A percentile compares a stretch with the other conserved stretches of the same genome.
Conservation (phyloP, 2,888 invertebrate genomes). For the Hoplodrina ambigua region DNA sequence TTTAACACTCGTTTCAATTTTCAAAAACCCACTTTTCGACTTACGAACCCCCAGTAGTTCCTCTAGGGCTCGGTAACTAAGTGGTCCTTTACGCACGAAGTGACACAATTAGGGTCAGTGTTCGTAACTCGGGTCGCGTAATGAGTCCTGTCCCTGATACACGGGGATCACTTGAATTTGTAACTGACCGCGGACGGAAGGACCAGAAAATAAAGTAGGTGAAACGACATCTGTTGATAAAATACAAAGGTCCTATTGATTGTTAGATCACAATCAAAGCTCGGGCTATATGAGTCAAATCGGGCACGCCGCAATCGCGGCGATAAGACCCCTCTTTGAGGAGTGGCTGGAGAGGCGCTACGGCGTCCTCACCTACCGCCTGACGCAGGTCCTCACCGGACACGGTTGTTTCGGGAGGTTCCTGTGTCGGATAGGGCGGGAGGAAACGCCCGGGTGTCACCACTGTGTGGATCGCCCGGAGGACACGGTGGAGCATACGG, state of each 20-base stretch:
- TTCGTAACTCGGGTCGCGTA: constrained; percentile 61
- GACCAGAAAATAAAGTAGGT: constrained; percentile 26
- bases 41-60: constrained; percentile 47
- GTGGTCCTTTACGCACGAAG: constrained; percentile 74
- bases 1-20: background rate
- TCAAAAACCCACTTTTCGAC: constrained; percentile 30
- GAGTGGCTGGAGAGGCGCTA: no score
- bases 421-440: no score
- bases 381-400: no score
- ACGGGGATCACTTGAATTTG: constrained; percentile 62
- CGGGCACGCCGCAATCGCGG: no score
- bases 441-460: no score
- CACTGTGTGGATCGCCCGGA: no score
- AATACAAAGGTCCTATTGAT: constrained; percentile 7
- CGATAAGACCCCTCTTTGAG: no score
- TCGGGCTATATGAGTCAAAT: background rate
- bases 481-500: no score
- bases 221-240: constrained; percentile 27
- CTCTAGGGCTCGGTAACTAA: constrained; percentile 65
- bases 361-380: no score
- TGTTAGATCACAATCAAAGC: background rate
- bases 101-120: constrained; percentile 72
- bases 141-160: constrained; percentile 65
- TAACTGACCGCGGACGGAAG: constrained; percentile 50
- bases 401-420: no score